A percentile compares a stretch with the other conserved stretches of the same genome.
Evolutionary conservation across 2,888 invertebrate species (phyloP).

Genomic region (Suillia variegata): DNA sequence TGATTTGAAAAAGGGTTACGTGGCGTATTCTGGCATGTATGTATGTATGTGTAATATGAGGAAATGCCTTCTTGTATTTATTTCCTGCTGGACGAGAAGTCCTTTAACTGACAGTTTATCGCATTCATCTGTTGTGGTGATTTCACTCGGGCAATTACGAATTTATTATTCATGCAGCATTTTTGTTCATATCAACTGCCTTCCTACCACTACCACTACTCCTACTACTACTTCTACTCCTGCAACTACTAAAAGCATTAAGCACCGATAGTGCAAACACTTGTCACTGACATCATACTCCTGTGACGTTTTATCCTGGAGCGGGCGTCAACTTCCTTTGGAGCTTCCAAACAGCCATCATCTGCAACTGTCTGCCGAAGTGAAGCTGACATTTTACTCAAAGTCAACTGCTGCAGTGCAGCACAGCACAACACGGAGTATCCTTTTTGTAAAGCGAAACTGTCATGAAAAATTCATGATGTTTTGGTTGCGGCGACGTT

Average conservation of each 20-base stretch:
- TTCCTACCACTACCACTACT: background rate
- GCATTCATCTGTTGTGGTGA: slow-evolving; percentile 27
- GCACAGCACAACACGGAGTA: too few relatives aligned
- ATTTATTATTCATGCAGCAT: slow-evolving; percentile 35
- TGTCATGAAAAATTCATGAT: slow-evolving; percentile 54
- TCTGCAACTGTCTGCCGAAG: slow-evolving; percentile 6
- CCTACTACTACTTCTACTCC: too few relatives aligned
- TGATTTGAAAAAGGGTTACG: slow-evolving; percentile 25
- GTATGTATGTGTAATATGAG: background rate
- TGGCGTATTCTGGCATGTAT: background rate
- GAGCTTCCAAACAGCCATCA: background rate
- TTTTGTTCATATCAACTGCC: slow-evolving; percentile 7
- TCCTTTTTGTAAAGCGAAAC: slow-evolving; percentile 26
- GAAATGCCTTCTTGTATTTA: background rate
- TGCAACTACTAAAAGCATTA: too few relatives aligned
- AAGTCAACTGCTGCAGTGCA: background rate
- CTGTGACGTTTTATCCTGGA: background rate
- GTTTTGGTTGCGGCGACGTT: background rate
- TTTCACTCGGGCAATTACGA: slow-evolving; percentile 14
- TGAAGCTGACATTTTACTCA: slow-evolving; percentile 2
- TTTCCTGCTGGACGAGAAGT: slow-evolving; percentile 27
- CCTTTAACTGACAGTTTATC: slow-evolving; percentile 49
- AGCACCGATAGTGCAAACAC: slow-evolving; percentile 11
- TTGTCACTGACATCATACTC: slow-evolving; percentile 11
- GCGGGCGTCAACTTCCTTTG: background rate